Evolutionary conservation across 64 coral and sea anemone species (phyloP), one percentile per base, ranked within the genome.

Genomic region (Stylophora pistillata): DNA sequence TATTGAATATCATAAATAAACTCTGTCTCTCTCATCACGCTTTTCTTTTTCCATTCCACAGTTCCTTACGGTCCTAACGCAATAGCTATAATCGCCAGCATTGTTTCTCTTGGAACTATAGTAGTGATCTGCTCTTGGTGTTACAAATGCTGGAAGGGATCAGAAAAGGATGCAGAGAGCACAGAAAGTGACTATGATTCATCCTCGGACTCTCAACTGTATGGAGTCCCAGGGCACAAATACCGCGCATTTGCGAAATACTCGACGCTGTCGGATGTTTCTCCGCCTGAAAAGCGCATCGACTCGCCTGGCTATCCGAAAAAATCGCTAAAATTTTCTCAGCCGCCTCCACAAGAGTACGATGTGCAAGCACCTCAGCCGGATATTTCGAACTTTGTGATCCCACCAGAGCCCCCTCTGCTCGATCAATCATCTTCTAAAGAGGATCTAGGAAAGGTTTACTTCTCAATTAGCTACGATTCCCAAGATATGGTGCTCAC

Each of bases 381-480:
- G 15, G 79, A 90, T 83, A 76, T 93, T 25, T 72, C 74, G 0
- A 73, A n/a, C 0, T 87, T 97, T 23, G 87, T 93, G 21, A 61
- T 99, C 7, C 97, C 97, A 0, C 93, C 93, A 1, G 97, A 90
- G 60, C 97, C 97, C 0, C 87, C 81, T 18, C 83, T 94, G 16
- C 15, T 63, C 1, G 90, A 92, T 47, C 37, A 47, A 31, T 53
- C 86, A 6, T 84, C 58, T 31, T 82, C 63, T 5, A 94, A 92
- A 54, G 97, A 99, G 37, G 83, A 95, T 33, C 53, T 99, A 0
- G 97, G 97, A 29, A 91, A 94, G 61, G 56, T 99, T 13, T 93
- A 87, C 70, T 99, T 99, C 79, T 95, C 97, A 27, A 81, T 99
- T 26, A 90, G 80, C 58, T 99, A 99, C 72, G 90, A 95, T 75